Evolutionary conservation across 2,113 vertebrate genomes (phyloP).

Genomic region (Dicentrarchus labrax): DNA sequence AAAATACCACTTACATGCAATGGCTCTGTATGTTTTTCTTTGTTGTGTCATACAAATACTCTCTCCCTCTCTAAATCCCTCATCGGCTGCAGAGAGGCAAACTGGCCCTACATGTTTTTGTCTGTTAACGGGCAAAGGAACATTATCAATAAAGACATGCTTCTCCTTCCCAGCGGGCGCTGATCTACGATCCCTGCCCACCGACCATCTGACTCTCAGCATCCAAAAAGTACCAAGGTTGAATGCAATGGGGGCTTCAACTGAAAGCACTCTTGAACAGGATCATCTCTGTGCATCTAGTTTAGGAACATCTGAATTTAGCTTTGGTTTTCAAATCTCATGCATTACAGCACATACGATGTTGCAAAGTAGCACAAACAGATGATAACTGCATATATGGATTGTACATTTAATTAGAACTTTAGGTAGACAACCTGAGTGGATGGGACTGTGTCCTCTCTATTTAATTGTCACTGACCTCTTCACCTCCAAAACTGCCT

Average conservation of each 20-base stretch:
- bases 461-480: not conserved
- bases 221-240: conserved; percentile 3
- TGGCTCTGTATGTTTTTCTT: not conserved
- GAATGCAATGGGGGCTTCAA: not conserved
- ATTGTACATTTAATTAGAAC: not conserved
- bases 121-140: conserved; percentile 6
- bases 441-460: not conserved
- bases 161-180: not conserved
- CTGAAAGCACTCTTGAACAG: not conserved
- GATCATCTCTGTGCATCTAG: not conserved
- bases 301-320: not conserved
- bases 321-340: not conserved
- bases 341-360: not conserved
- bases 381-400: not conserved
- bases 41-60: not conserved
- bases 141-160: conserved; percentile 7
- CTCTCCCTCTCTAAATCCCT: not conserved
- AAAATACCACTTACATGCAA: not conserved
- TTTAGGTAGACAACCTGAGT: not conserved
- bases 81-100: not conserved
- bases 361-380: not conserved
- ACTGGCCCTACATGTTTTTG: not conserved
- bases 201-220: conserved; percentile 10
- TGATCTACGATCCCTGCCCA: conserved; percentile 25
- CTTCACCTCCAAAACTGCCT: conserved; percentile 8